Percentiles rank a stretch among this genome's conserved stretches.
Evolutionary conservation across 53 echinoderm and acorn worm genomes (phyloP).

Genomic region (Patiria pectinifera): DNA sequence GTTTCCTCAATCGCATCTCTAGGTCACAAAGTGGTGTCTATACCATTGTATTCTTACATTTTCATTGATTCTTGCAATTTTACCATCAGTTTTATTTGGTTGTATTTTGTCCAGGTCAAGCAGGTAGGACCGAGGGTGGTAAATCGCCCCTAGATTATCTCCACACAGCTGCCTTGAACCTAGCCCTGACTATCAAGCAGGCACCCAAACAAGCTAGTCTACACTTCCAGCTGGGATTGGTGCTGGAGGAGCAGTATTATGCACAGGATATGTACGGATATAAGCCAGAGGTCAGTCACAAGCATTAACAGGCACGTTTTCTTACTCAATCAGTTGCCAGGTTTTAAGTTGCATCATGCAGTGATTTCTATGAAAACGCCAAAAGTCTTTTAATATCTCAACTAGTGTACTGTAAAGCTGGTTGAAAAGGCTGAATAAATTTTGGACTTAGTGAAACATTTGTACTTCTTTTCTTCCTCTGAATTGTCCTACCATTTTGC

Average conservation of each 20-base stretch:
- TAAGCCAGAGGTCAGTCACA: slow-evolving; percentile 71
- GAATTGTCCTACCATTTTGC: no score
- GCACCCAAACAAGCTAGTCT: slow-evolving; percentile 78
- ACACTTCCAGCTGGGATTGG: slow-evolving; percentile 83
- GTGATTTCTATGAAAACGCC: no score
- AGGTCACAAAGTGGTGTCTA: no score
- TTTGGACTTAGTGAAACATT: no score
- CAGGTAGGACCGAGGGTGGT: slow-evolving; percentile 74
- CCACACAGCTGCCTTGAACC: slow-evolving; percentile 74
- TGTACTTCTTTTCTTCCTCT: no score
- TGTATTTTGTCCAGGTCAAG: slow-evolving; percentile 71
- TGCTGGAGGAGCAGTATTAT: slow-evolving; percentile 91
- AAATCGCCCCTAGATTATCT: slow-evolving; percentile 80
- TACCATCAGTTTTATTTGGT: neutral
- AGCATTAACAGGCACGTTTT: neutral
- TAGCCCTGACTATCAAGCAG: slow-evolving; percentile 83
- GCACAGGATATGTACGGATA: slow-evolving; percentile 93
- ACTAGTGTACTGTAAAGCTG: no score
- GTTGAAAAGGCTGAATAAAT: no score
- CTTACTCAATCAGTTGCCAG: neutral
- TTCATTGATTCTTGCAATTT: neutral
- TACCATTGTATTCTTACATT: no score
- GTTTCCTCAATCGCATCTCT: no score
- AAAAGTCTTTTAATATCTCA: no score
- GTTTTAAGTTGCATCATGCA: no score